phyloP scores from a whole-genome alignment of 2,797 vertebrate species.

The Alosa sapidissima region DNA sequence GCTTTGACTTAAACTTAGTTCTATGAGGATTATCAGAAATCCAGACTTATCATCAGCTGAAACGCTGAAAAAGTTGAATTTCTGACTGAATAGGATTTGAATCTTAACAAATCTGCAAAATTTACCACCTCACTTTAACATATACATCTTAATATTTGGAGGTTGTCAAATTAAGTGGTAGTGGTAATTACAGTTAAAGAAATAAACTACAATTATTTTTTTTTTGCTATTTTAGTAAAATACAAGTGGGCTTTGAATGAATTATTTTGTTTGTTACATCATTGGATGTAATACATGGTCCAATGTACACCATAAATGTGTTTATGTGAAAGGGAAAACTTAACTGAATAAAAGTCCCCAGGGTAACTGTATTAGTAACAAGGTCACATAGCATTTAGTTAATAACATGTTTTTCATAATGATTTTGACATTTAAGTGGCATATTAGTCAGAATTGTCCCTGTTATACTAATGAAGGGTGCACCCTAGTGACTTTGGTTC shows the following conservation, averaged over 20 bases:
- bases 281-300: background rate
- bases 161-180: background rate
- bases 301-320: background rate
- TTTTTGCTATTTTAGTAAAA: background rate
- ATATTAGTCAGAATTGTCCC: background rate
- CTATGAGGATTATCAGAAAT: background rate
- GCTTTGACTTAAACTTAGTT: background rate
- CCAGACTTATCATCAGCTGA: background rate
- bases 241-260: background rate
- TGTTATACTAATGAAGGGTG: background rate
- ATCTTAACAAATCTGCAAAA: constrained; percentile 15
- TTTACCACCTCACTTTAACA: background rate
- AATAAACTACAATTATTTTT: background rate
- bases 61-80: background rate
- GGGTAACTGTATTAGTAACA: background rate
- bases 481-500: background rate
- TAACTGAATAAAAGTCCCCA: background rate
- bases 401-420: background rate
- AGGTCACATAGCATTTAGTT: background rate
- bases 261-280: no score
- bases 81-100: background rate
- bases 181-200: background rate
- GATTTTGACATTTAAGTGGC: background rate
- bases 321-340: background rate
- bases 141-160: background rate